Evolutionary conservation across 2,113 vertebrate species (phyloP).

Genomic region (Cacatua alba): DNA sequence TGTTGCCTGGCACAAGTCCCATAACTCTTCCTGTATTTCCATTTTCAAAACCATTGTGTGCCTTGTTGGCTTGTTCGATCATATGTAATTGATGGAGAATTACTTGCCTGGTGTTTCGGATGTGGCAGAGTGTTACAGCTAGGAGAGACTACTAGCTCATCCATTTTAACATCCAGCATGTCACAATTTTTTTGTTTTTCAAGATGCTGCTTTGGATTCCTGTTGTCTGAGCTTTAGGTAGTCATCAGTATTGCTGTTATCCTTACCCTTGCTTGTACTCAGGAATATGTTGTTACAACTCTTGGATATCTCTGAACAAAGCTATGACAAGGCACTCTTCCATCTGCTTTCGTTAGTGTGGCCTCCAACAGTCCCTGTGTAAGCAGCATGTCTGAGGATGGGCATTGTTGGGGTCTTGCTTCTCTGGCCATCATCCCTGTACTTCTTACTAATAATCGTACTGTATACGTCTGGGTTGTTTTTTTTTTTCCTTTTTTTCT

Average conservation of each 20-base stretch:
- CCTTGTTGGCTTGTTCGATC: background rate
- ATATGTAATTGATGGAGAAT: background rate
- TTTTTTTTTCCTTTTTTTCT: background rate
- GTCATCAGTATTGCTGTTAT: background rate
- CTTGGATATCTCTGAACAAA: background rate
- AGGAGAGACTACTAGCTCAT: background rate
- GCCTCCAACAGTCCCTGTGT: background rate
- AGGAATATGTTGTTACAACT: background rate
- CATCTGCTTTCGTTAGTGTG: background rate
- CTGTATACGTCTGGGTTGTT: fast-evolving
- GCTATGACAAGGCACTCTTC: background rate
- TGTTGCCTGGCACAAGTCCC: background rate
- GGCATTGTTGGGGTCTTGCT: background rate
- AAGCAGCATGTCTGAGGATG: background rate
- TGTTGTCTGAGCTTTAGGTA: background rate
- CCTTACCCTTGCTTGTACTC: background rate
- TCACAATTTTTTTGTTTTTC: background rate
- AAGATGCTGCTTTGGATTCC: background rate
- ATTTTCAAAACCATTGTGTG: background rate
- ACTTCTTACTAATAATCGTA: background rate
- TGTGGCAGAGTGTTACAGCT: background rate
- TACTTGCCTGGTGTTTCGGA: background rate
- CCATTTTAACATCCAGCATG: background rate
- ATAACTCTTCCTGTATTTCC: background rate
- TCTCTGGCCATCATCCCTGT: background rate